Conservation (phyloP, 2,888 invertebrate genomes). For the Melitaea athalia region DNA sequence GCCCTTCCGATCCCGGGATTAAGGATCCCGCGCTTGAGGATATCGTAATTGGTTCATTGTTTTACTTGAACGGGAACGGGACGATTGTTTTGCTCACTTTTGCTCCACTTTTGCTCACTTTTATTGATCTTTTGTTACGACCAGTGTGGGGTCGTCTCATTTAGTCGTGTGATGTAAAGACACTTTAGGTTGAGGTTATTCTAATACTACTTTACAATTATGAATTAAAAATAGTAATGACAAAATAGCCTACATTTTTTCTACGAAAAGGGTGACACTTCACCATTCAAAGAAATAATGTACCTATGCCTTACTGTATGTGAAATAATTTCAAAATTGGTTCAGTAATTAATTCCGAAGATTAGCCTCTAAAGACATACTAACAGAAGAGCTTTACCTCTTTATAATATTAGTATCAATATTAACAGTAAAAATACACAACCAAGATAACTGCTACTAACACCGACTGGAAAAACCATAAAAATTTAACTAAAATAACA, state of each 20-base stretch:
- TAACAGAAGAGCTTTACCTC: no score
- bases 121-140: constrained; percentile 18
- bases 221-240: not conserved
- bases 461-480: no score
- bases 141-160: not conserved
- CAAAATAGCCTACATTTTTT: not conserved
- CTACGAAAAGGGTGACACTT: not conserved
- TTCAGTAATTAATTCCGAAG: no score
- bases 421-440: no score
- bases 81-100: constrained; percentile 45
- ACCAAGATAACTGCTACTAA: no score
- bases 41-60: constrained; percentile 74
- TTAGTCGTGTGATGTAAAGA: not conserved
- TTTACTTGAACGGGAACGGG: constrained; percentile 53
- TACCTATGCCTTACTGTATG: no score
- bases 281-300: not conserved
- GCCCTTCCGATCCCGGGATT: constrained; percentile 52
- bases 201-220: no score
- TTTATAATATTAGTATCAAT: no score
- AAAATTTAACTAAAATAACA: not conserved
- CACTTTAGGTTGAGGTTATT: not conserved
- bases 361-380: no score
- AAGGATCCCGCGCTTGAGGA: constrained; percentile 40
- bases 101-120: constrained; percentile 49
- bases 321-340: no score